A percentile compares a stretch with the other conserved stretches of the same genome.
phyloP scores from a whole-genome alignment of 2,797 vertebrate genomes.

The Simalia tracyae region DNA sequence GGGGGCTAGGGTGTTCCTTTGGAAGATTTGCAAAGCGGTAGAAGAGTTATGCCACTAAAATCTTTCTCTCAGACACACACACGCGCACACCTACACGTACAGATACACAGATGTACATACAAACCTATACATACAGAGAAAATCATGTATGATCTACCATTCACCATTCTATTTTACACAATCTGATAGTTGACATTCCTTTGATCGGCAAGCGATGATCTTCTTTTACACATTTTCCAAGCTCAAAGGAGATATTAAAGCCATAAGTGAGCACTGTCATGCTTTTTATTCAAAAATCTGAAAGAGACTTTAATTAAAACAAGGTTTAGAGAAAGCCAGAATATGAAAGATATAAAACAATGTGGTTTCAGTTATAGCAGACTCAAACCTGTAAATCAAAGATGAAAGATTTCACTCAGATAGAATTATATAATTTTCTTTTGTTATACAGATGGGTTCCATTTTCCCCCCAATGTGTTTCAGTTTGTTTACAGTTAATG shows the following conservation, averaged over 20 bases:
- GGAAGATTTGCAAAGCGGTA: conserved; percentile 57
- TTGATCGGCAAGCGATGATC: conserved; percentile 73
- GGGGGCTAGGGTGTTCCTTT: conserved; percentile 50
- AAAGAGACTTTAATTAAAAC: conserved; percentile 81
- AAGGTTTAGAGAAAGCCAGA: conserved; percentile 72
- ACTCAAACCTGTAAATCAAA: conserved; percentile 80
- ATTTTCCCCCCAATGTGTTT: conserved; percentile 72
- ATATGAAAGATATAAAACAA: conserved; percentile 80
- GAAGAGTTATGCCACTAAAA: conserved; percentile 54
- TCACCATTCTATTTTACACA: conserved; percentile 61
- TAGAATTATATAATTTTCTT: conserved; percentile 84
- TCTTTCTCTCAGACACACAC: conserved; percentile 48
- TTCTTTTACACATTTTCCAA: conserved; percentile 75
- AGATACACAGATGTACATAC: neutral
- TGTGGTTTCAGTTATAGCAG: conserved; percentile 76
- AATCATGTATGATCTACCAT: conserved; percentile 54
- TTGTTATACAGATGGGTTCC: conserved; percentile 76
- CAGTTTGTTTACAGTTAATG: conserved; percentile 76
- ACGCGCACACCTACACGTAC: conserved; percentile 44
- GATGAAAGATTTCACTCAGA: conserved; percentile 83
- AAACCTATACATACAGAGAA: conserved; percentile 45
- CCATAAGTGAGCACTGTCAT: conserved; percentile 82
- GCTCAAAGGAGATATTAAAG: conserved; percentile 79
- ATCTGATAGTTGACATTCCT: conserved; percentile 69
- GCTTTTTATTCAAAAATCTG: conserved; percentile 76